A percentile compares a stretch with the other conserved stretches of the same genome.
Conservation (phyloP, 1,140 invertebrate species). For the Pteromalus puparum region DNA sequence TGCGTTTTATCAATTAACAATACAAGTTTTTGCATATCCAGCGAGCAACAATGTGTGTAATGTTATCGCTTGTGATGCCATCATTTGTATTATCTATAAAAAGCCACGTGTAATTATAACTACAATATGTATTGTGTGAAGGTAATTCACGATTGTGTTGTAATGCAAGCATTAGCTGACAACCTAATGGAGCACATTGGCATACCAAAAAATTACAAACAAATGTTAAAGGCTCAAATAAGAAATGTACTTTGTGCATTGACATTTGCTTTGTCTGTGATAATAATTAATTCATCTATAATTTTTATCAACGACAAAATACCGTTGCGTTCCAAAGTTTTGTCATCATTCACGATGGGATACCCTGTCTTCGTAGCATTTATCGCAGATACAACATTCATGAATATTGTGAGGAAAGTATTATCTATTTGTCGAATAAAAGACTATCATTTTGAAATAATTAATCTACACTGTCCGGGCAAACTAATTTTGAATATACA, state of each 20-base stretch:
- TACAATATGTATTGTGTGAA: neutral
- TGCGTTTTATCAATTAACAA: neutral
- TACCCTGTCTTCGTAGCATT: conserved; percentile 21
- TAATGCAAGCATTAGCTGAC: conserved; percentile 32
- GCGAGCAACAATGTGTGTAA: no score
- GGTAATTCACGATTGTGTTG: conserved; percentile 9
- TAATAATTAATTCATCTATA: neutral
- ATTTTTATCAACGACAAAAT: neutral
- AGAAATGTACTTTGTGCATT: neutral
- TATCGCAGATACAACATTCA: conserved; percentile 48
- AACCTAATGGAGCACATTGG: conserved; percentile 50
- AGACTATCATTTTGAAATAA: neutral
- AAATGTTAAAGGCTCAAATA: conserved; percentile 31
- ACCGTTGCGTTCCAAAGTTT: neutral
- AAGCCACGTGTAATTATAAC: no score
- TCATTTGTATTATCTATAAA: no score
- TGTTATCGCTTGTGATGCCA: neutral
- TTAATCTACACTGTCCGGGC: no score
- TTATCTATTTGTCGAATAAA: neutral
- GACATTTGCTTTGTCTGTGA: neutral
- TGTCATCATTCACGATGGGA: neutral
- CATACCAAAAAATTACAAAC: conserved; percentile 34
- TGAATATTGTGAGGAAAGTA: conserved; percentile 54
- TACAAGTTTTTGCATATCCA: neutral
- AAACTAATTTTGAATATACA: no score